These are phyloP conservation scores for Rhynchomys soricoides DNA, from an alignment of 2,113 vertebrate genomes.

Conservation along the genomic window DNA sequence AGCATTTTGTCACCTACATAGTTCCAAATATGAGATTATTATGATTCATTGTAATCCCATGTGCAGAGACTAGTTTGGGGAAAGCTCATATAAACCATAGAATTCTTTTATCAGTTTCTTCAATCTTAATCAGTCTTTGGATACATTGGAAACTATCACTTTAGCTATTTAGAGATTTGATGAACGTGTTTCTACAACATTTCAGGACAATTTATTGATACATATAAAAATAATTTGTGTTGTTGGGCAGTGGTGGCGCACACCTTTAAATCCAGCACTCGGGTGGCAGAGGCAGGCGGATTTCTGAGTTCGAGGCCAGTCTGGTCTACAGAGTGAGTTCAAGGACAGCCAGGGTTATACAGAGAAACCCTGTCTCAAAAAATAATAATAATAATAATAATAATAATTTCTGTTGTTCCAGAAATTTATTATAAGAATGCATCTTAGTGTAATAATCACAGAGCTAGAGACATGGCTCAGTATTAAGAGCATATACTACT, in stretches of 20 bases:
- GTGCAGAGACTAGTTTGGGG: neutral
- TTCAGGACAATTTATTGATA: neutral
- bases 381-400: too few relatives aligned
- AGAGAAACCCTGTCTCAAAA: too few relatives aligned
- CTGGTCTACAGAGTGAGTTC: too few relatives aligned
- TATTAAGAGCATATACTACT: too few relatives aligned
- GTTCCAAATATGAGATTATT: slow-evolving; percentile 63
- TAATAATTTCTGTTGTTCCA: too few relatives aligned
- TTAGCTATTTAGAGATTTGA: slow-evolving; percentile 25
- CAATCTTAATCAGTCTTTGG: neutral
- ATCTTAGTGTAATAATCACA: neutral
- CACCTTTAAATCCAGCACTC: too few relatives aligned
- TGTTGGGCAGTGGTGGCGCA: too few relatives aligned
- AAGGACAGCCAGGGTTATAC: too few relatives aligned
- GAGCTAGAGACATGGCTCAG: neutral
- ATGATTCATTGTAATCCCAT: slow-evolving; percentile 39
- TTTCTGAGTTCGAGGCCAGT: too few relatives aligned
- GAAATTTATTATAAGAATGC: neutral
- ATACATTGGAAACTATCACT: slow-evolving; percentile 32
- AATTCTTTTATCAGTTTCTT: slow-evolving; percentile 28
- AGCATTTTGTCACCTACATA: slow-evolving; percentile 47
- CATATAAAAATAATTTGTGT: neutral
- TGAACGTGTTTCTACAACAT: slow-evolving; percentile 6
- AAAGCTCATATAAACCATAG: slow-evolving; percentile 6
- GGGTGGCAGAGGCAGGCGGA: too few relatives aligned